Evolutionary conservation across 2,797 vertebrate genomes (phyloP), one percentile per base, ranked within the genome.

Genomic region (Poliocrania exsul): DNA sequence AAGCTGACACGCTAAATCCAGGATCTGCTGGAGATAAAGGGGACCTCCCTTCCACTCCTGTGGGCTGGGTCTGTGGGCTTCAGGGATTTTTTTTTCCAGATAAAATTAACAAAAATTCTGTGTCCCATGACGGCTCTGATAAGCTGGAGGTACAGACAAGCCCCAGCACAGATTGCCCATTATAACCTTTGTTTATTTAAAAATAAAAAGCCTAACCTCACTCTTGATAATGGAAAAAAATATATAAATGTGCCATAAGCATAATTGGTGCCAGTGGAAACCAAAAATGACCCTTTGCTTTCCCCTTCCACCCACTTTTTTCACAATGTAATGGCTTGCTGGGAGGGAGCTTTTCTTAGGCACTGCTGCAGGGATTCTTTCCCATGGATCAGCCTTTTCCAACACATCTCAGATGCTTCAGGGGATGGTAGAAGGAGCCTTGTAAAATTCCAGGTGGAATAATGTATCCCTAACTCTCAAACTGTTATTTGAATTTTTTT

Each of bases 241-340:
- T 42, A 58, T 25, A 77, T 65, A 40, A 72, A 90, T 1, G 5
- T 92, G 87, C 89, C 75, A 94, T 74, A 73, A 86, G 47, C 17
- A 3, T 85, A 81, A 92, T 12, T 78, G 50, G 78, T 95, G 57
- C 79, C 61, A 80, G 56, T 91, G 93, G 82, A 94, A 96, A 95
- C 19, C 23, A 61, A 88, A 85, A 91, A 19, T 92, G 78, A 93
- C 95, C 83, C 92, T 94, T 96, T 91, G 66, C 75, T 92, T 94
- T 81, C 44, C 40, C 40, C 56, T 31, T 93, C 85, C 79, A 66
- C 92, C 82, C 85, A 78, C 66, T 16, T 79, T 64, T 72, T 87
- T 64, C 46, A 67, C 69, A 80, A 46, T 46, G 0, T 26, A 67
- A 62, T 58, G 69, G 28, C n/a, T 86, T 56, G 42, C 26, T 60